Conservation (phyloP, 2,113 vertebrate species). For the Phrynosoma blainvillii region DNA sequence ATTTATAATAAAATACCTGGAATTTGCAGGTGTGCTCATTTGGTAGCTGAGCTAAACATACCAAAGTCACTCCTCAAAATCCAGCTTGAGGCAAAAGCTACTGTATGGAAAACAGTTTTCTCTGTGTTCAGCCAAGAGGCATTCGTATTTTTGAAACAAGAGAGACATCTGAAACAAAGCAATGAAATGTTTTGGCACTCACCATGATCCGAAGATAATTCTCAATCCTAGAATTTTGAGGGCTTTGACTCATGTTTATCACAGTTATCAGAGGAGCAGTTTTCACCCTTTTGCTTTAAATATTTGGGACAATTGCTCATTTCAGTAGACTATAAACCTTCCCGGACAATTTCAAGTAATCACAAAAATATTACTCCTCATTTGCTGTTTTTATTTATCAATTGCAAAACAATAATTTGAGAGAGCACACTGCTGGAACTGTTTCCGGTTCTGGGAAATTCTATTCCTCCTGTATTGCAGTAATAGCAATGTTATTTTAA, state of each 20-base stretch:
- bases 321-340: neutral
- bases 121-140: neutral
- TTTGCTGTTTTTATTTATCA: neutral
- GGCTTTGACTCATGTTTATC: neutral
- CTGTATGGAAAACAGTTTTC: neutral
- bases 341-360: neutral
- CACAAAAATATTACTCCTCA: neutral
- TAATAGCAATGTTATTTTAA: slow-evolving; percentile 13
- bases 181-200: neutral
- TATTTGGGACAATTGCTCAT: neutral
- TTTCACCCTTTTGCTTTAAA: neutral
- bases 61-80: neutral
- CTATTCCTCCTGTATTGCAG: slow-evolving; percentile 22
- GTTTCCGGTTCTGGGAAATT: slow-evolving; percentile 8
- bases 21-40: neutral
- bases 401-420: slow-evolving; percentile 29
- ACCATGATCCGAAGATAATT: neutral
- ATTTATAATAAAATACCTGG: neutral
- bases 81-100: neutral
- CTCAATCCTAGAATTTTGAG: neutral
- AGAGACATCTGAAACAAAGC: neutral
- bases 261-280: neutral
- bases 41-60: neutral
- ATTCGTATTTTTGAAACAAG: neutral
- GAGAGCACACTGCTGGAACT: neutral